These are phyloP conservation scores for Nemotelus pantherinus DNA, from an alignment of 2,888 invertebrate genomes.

Conservation along the genomic window DNA sequence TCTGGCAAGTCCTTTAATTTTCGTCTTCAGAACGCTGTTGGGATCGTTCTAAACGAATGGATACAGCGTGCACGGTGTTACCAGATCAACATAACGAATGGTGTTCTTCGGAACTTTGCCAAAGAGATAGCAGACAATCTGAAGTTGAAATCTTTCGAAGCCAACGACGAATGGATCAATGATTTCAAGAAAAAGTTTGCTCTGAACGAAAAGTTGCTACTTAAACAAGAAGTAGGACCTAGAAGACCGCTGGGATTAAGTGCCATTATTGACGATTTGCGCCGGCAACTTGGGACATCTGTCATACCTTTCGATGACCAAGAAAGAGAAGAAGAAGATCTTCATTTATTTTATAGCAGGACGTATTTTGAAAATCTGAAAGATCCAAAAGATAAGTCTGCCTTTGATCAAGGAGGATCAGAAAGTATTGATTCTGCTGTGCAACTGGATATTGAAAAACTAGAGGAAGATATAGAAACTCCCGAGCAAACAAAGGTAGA, in stretches of 20 bases:
- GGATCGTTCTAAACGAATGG: slow-evolving; percentile 9
- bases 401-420: too few species aligned
- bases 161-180: background rate
- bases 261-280: slow-evolving; percentile 1
- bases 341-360: too few species aligned
- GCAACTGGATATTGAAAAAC: background rate
- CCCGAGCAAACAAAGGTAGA: background rate
- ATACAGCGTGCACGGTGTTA: slow-evolving; percentile 14
- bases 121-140: background rate
- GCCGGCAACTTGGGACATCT: background rate
- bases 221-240: background rate
- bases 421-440: background rate
- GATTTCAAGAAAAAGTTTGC: slow-evolving; percentile 21
- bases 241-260: background rate
- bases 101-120: slow-evolving; percentile 7
- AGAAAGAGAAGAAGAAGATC: too few species aligned
- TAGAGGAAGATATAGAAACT: background rate
- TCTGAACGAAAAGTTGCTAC: background rate
- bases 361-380: background rate
- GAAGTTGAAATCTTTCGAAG: background rate
- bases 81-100: slow-evolving; percentile 10
- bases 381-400: background rate
- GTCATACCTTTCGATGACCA: background rate
- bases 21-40: background rate
- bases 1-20: too few species aligned